These are phyloP conservation scores for Mormyrus hasselquistii DNA, from an alignment of 2,797 vertebrate species.

Conservation along the genomic window DNA sequence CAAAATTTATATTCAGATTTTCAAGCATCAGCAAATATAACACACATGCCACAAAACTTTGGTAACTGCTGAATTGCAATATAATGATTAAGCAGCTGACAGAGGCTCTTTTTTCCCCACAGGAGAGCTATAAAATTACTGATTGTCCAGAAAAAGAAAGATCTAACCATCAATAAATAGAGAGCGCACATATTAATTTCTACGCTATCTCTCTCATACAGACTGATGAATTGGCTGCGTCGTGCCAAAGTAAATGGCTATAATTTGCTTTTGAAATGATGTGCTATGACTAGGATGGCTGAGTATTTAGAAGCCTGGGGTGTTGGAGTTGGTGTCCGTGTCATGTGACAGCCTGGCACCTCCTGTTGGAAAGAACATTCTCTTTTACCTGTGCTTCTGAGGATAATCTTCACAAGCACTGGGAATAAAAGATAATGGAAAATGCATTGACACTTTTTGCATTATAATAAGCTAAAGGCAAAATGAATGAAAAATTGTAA, in stretches of 20 bases:
- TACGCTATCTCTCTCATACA: not conserved
- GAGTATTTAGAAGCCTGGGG: not conserved
- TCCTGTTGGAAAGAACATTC: not conserved
- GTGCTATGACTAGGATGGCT: not conserved
- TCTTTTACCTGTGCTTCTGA: not conserved
- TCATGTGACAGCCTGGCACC: not conserved
- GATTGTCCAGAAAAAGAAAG: not conserved
- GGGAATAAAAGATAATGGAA: not conserved
- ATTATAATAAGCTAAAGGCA: not conserved
- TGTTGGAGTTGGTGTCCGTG: not conserved
- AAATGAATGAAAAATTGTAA: not conserved
- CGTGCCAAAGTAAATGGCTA: not conserved
- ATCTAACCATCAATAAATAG: not conserved
- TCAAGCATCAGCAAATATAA: not conserved
- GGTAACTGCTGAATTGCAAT: constrained; percentile 1
- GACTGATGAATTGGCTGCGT: not conserved
- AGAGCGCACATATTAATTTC: not conserved
- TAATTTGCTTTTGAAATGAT: not conserved
- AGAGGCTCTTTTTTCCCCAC: not conserved
- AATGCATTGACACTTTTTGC: not conserved
- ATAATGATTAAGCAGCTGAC: constrained; percentile 6
- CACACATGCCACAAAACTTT: not conserved
- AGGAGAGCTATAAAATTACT: not conserved
- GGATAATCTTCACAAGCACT: not conserved
- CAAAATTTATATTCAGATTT: not conserved